A percentile compares a stretch with the other conserved stretches of the same genome.
phyloP scores from a whole-genome alignment of 2,888 invertebrate species.

The Epirrita christyi region DNA sequence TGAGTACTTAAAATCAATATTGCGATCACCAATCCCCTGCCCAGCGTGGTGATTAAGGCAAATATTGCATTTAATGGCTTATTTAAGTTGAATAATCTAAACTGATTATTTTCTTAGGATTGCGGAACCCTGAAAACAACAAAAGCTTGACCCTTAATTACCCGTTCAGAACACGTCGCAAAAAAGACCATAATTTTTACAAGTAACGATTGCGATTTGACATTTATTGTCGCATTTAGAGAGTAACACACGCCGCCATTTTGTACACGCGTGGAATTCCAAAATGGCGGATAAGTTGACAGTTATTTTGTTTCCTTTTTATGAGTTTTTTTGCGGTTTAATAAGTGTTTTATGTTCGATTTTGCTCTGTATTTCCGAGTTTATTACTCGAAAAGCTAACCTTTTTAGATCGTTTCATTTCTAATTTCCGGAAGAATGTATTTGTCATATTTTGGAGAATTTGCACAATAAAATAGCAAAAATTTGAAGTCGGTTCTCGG shows the following conservation, averaged over 20 bases:
- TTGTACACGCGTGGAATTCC: slow-evolving; percentile 66
- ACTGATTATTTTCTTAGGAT: not conserved
- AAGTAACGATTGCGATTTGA: slow-evolving; percentile 77
- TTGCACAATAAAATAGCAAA: no score
- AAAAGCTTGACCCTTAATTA: slow-evolving; percentile 64
- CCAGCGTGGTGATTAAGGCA: no score
- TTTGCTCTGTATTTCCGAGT: slow-evolving; percentile 13
- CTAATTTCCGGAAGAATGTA: no score
- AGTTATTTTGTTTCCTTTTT: slow-evolving; percentile 28
- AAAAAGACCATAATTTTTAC: slow-evolving; percentile 75
- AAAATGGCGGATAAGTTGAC: slow-evolving; percentile 60
- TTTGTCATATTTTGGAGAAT: no score
- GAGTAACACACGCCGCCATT: slow-evolving; percentile 69
- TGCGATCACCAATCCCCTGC: no score
- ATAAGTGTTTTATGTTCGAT: slow-evolving; percentile 11
- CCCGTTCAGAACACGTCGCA: slow-evolving; percentile 68
- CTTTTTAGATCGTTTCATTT: no score
- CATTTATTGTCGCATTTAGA: slow-evolving; percentile 76
- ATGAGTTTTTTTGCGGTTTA: slow-evolving; percentile 18
- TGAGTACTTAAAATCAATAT: no score
- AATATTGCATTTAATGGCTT: no score
- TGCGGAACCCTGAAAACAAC: slow-evolving; percentile 40
- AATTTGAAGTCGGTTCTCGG: no score
- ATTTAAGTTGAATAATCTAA: no score
- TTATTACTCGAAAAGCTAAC: slow-evolving; percentile 5